Percentiles rank a stretch among this genome's conserved stretches.
These are phyloP conservation scores for Sinocyclocheilus anophthalmus DNA, from an alignment of 2,113 vertebrate genomes.

Conservation along the genomic window DNA sequence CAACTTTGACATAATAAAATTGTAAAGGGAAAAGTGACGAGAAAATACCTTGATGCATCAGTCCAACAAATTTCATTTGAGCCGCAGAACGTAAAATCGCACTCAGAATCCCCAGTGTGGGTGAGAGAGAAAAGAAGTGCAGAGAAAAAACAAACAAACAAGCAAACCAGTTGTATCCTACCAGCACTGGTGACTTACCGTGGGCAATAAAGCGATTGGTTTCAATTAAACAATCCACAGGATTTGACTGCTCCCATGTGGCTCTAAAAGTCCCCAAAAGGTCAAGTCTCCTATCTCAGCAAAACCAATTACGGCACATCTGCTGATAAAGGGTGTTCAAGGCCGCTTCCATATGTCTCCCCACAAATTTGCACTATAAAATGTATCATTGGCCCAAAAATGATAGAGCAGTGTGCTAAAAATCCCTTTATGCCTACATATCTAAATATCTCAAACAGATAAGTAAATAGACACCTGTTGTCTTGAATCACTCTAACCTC, in stretches of 20 bases:
- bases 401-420: neutral
- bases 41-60: neutral
- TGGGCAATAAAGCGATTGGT: neutral
- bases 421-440: neutral
- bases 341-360: neutral
- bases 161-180: constrained; percentile 7
- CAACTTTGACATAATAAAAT: neutral
- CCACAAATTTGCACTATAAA: neutral
- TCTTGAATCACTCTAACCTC: neutral
- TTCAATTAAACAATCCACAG: neutral
- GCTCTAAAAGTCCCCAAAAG: neutral
- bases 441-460: neutral
- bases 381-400: neutral
- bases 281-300: constrained; percentile 21
- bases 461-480: neutral
- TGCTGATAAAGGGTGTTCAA: constrained; percentile 8
- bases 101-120: neutral
- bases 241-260: neutral
- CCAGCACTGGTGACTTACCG: constrained; percentile 9
- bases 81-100: neutral
- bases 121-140: neutral
- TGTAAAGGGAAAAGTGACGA: neutral
- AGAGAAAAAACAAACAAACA: neutral
- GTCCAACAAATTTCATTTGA: neutral
- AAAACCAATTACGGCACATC: neutral